Conservation (phyloP, 2,113 vertebrate species). For the Ammodytes marinus region DNA sequence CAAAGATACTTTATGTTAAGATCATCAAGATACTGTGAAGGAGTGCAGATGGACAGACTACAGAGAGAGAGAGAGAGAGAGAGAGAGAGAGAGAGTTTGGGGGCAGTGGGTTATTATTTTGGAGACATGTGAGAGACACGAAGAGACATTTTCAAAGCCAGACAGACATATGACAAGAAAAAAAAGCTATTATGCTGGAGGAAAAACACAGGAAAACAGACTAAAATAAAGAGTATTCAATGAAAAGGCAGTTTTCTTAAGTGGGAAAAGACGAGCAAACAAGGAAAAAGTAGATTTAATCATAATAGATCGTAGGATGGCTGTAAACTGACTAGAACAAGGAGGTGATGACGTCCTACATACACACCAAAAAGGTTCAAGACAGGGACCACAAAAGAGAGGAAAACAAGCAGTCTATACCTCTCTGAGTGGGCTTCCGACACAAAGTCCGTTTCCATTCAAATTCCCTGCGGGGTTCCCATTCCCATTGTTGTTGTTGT, state of each 20-base stretch:
- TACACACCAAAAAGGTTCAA: conserved; percentile 4
- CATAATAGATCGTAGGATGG: not conserved
- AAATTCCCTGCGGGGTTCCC: conserved; percentile 65
- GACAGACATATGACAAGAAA: conserved; percentile 2
- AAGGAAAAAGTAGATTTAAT: conserved; percentile 19
- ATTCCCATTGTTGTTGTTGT: conserved; percentile 74
- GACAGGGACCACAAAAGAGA: not conserved
- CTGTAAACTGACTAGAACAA: conserved; percentile 25
- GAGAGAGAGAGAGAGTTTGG: conserved; percentile 28
- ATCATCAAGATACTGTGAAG: not conserved
- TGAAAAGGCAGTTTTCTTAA: not conserved
- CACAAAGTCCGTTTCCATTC: conserved; percentile 69
- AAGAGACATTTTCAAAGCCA: conserved; percentile 14
- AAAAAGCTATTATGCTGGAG: not conserved
- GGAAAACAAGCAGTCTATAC: conserved; percentile 70
- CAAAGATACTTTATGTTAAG: not conserved
- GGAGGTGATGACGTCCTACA: conserved; percentile 10
- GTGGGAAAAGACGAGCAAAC: not conserved
- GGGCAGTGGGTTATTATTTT: too few species aligned
- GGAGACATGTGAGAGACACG: too few species aligned
- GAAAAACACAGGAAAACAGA: not conserved
- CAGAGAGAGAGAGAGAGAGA: conserved; percentile 36
- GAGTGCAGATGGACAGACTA: conserved; percentile 23
- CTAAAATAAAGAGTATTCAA: not conserved
- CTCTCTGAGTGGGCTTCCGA: conserved; percentile 79